Percentiles rank a stretch among this genome's conserved stretches.
These are phyloP conservation scores for Xanthia icteritia DNA, from an alignment of 2,888 invertebrate species.

Conservation along the genomic window DNA sequence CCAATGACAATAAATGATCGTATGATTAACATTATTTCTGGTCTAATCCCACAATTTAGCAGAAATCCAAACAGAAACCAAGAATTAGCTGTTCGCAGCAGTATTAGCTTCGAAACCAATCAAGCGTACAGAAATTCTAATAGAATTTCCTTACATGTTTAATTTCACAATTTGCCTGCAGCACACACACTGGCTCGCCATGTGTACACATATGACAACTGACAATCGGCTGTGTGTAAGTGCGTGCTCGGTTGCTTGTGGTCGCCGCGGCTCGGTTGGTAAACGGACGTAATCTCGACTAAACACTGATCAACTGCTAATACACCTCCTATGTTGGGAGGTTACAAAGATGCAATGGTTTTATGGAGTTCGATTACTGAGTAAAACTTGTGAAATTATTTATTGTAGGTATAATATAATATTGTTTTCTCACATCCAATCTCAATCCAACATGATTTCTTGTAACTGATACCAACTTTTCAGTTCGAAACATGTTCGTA, in stretches of 20 bases:
- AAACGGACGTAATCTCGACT: slow-evolving; percentile 87
- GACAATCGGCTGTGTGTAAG: slow-evolving; percentile 43
- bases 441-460: not conserved
- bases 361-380: slow-evolving; percentile 68
- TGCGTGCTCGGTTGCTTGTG: slow-evolving; percentile 76
- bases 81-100: slow-evolving; percentile 30
- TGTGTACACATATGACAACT: slow-evolving; percentile 21
- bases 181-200: slow-evolving; percentile 37
- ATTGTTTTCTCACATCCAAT: not conserved
- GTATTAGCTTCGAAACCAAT: slow-evolving; percentile 33
- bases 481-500: slow-evolving; percentile 13
- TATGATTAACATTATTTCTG: not conserved
- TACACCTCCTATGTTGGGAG: slow-evolving; percentile 58
- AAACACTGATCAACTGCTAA: slow-evolving; percentile 82
- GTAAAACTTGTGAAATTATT: not conserved
- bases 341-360: slow-evolving; percentile 29
- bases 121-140: slow-evolving; percentile 33
- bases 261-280: slow-evolving; percentile 83
- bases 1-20: not conserved
- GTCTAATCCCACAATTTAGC: not conserved
- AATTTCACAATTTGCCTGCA: slow-evolving; percentile 57
- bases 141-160: slow-evolving; percentile 46
- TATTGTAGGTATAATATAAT: not conserved
- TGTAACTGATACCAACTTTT: not conserved
- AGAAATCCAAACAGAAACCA: slow-evolving; percentile 11